phyloP scores from a whole-genome alignment of 1,140 invertebrate species.

The Trachelipus rathkii region DNA sequence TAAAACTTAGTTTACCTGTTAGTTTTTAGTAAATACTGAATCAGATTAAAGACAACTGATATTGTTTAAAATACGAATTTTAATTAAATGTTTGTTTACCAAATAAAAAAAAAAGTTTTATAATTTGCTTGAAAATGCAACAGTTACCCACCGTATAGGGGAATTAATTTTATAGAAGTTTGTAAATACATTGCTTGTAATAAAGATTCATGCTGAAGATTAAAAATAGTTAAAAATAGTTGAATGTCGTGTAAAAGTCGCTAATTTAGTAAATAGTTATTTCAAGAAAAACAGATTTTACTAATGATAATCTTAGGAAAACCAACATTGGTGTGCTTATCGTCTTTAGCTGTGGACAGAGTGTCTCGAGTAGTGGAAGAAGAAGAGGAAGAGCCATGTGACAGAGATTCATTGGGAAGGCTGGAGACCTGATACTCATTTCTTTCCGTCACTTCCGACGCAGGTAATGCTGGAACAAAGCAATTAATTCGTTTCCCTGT shows the following conservation, averaged over 20 bases:
- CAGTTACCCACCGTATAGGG: too few species aligned
- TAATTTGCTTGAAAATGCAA: too few species aligned
- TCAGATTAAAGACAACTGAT: too few species aligned
- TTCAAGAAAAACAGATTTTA: background rate
- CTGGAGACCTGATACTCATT: background rate
- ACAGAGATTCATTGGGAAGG: background rate
- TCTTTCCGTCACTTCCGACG: background rate
- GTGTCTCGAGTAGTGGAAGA: background rate
- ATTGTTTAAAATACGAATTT: too few species aligned
- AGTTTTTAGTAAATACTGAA: too few species aligned
- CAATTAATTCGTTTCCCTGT: background rate
- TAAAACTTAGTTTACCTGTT: too few species aligned
- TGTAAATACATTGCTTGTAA: background rate
- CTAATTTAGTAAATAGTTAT: background rate
- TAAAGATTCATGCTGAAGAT: background rate
- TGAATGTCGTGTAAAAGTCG: too few species aligned
- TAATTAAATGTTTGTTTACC: too few species aligned
- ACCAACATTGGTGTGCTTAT: background rate
- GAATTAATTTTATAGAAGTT: too few species aligned
- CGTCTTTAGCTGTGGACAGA: background rate
- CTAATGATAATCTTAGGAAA: background rate
- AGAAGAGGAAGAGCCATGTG: background rate
- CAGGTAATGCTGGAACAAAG: background rate
- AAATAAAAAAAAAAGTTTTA: too few species aligned
- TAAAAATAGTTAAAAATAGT: too few species aligned